phyloP scores from a whole-genome alignment of 2,888 invertebrate species.

The Apotomis capreana region DNA sequence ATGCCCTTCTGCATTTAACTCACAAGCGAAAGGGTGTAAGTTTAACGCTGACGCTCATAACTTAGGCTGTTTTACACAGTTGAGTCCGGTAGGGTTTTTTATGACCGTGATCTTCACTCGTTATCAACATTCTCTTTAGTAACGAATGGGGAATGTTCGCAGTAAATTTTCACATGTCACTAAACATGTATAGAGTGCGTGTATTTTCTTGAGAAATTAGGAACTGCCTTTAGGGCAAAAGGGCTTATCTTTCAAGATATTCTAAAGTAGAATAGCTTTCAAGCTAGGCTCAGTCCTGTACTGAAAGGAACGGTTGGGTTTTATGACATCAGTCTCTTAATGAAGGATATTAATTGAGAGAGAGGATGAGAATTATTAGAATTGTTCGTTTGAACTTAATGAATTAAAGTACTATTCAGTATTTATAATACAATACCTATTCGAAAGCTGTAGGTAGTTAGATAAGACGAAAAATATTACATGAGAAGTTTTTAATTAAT shows the following conservation, averaged over 20 bases:
- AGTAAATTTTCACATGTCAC: conserved; percentile 68
- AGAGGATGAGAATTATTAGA: too few species aligned
- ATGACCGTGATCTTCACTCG: conserved; percentile 53
- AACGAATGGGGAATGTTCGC: conserved; percentile 54
- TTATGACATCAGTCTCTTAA: neutral
- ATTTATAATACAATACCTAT: too few species aligned
- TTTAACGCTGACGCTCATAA: neutral
- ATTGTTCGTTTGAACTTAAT: neutral
- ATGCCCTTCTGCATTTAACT: conserved; percentile 51
- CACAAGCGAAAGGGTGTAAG: conserved; percentile 21
- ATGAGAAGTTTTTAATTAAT: too few species aligned
- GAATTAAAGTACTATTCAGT: neutral
- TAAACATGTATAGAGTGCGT: conserved; percentile 45
- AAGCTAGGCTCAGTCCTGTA: too few species aligned
- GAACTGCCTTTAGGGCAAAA: neutral
- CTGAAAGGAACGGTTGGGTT: neutral
- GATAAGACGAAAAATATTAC: too few species aligned
- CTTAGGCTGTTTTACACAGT: conserved; percentile 8
- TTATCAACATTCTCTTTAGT: conserved; percentile 54
- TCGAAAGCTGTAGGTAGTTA: too few species aligned
- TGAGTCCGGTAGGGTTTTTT: conserved; percentile 47
- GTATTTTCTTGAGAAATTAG: conserved; percentile 35
- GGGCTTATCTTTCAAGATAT: neutral
- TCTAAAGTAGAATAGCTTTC: neutral
- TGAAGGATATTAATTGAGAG: neutral